These are phyloP conservation scores for Callinectes sapidus DNA, from an alignment of 2,888 invertebrate species.

Conservation along the genomic window DNA sequence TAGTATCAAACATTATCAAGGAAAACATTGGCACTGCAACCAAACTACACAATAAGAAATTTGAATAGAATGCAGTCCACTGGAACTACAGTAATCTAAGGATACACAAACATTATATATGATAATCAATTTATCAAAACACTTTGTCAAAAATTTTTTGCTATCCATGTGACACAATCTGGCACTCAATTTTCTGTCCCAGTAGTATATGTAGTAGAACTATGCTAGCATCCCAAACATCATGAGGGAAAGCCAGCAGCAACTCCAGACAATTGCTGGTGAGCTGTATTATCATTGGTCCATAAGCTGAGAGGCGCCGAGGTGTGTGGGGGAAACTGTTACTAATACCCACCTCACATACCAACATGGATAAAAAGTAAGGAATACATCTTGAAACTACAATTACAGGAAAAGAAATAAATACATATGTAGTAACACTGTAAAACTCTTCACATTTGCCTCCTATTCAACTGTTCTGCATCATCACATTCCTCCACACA, in stretches of 20 bases:
- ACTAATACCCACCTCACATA: background rate
- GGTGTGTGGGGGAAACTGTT: background rate
- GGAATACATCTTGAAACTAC: background rate
- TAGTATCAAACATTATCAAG: background rate
- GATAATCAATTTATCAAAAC: background rate
- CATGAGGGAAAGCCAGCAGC: background rate
- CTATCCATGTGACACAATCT: background rate
- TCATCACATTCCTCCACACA: background rate
- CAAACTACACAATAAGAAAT: background rate
- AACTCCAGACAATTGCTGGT: background rate
- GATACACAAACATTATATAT: background rate
- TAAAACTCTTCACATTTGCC: background rate
- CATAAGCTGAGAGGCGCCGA: background rate
- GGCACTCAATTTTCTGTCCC: background rate
- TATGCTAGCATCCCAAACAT: background rate
- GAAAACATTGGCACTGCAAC: background rate
- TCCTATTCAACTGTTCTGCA: background rate
- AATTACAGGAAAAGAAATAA: background rate
- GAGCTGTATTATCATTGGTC: conserved; percentile 11
- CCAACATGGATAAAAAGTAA: background rate
- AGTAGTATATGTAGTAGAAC: background rate
- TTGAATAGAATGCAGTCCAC: background rate
- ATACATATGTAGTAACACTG: too few relatives aligned
- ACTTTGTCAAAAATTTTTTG: background rate
- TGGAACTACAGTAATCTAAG: background rate